Base-by-base conservation (phyloP, 2,797 vertebrate genomes). In the Microchirus variegatus region DNA sequence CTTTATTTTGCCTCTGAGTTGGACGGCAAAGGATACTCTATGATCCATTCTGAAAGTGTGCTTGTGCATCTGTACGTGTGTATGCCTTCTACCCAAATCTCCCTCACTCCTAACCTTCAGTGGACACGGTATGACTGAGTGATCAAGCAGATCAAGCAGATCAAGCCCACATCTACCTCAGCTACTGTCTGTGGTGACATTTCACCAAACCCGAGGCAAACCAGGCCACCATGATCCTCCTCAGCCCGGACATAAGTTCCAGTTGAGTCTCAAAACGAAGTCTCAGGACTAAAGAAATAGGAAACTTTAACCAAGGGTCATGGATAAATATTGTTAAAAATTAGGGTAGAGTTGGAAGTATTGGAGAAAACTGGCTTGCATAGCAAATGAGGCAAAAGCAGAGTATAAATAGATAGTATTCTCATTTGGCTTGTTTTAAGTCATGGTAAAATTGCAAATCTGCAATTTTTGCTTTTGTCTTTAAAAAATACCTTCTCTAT, bases 91-190 rank as follows among this genome's bases (percentile, higher is more conserved):
- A 13, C 69, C 75, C 72, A 77, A 83, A 86, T 74, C 83, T 71
- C 18, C 65, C 67, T 83, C 56, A 2, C 59, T 73, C 59, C 75
- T 83, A 78, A 81, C 86, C 79, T 89, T 87, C 84, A 79, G 52
- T 59, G 67, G 78, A 78, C 26, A 65, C 70, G 17, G 58, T 47
- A 22, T 71, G 83, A 87, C 80, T 84, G 72, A 77, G 79, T 84
- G 84, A 87, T 85, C 83, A 82, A 78, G 78, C 81, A 87, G 82
- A 87, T 78, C 82, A 81, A 85, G 72, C 66, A 87, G 82, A 87
- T 78, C 82, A 81, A 85, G 72, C 66, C 59, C 2, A 40, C 58
- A 17, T 82, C 82, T 81, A 63, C 65, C 67, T 76, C 63, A 26
- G 57, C 75, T 63, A 53, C 42, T 69, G 73, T 75, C 70, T 16